Conservation (phyloP, 2,113 vertebrate genomes). For the Crotophaga sulcirostris region DNA sequence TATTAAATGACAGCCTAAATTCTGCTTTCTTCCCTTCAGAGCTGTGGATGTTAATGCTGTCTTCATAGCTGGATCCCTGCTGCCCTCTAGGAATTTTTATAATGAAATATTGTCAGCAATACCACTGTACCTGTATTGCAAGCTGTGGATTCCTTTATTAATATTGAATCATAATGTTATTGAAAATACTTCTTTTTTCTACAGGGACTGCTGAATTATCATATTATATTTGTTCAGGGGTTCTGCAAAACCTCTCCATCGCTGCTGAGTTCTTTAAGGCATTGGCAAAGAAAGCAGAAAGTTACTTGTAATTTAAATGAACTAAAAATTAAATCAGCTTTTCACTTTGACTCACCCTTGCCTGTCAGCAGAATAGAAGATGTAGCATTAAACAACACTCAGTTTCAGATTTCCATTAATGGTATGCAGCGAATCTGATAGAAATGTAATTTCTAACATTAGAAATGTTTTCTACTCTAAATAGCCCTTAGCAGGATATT, state of each 20-base stretch:
- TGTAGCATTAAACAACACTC: background rate
- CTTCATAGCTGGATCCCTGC: conserved; percentile 4
- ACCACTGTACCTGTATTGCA: background rate
- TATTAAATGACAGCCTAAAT: background rate
- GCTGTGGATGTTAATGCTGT: background rate
- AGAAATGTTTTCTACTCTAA: background rate
- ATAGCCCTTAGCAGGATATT: background rate
- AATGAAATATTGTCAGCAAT: background rate
- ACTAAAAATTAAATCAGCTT: conserved; percentile 2
- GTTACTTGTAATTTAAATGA: background rate
- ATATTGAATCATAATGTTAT: background rate
- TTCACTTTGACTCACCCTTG: background rate
- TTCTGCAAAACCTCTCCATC: background rate
- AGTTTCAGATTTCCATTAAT: background rate
- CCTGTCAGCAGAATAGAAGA: background rate
- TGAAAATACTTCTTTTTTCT: conserved; percentile 13
- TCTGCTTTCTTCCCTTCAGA: background rate
- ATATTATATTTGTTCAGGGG: background rate
- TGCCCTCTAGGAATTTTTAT: conserved; percentile 45
- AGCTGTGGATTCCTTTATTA: conserved; percentile 9
- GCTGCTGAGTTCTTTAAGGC: background rate
- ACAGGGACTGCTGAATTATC: background rate
- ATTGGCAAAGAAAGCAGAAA: background rate
- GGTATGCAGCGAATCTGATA: background rate
- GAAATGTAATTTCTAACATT: background rate